Evolutionary conservation across 2,888 invertebrate species (phyloP), one percentile per base, ranked within the genome.

Genomic region (Branchipolynoe longqiensis): DNA sequence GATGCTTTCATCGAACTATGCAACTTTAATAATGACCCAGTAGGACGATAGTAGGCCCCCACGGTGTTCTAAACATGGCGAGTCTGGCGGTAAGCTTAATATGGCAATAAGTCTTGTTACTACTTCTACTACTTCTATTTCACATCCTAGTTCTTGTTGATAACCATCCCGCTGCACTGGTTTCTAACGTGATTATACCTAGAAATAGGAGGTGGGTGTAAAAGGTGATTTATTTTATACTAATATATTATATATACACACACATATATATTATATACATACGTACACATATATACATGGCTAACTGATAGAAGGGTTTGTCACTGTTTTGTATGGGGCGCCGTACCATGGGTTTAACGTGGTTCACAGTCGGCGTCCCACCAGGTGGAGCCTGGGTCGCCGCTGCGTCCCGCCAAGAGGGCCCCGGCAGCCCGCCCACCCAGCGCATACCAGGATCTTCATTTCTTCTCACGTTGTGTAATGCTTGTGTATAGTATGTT

Each of bases 221-320:
- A 69, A 69, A 69, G 69, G 33, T 18, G 38, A 33, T 69, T 69
- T 69, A 69, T 69, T 69, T 69, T 69, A 69, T 69, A 69, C 69
- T 69, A 69, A 69, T 69, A 69, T 69, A 48, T 48, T 78, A 78
- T 78, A 78, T 78, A 78, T 73, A 73, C 3, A 78, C 48, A 78
- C 38, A 73, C 3, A 73, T 62, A 62, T 28, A 62, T 69, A 69
- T 69, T 48, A 78, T 41, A 78, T 78, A 41, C 28, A 78, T 78
- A 18, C 54, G 48, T 78, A 78, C 40, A 74, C 28, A 78, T 64
- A 73, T 48, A 78, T 78, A 78, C 54, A 78, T 78, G 54, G 41
- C 25, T 78, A 78, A 48, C 41, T 78, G 69, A 69, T 69, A 38
- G 38, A 36, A 69, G 69, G 69, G 69, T 69, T 69, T 69, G 69